These are phyloP conservation scores for Columbina picui DNA, from an alignment of 2,113 vertebrate genomes.

Conservation along the genomic window DNA sequence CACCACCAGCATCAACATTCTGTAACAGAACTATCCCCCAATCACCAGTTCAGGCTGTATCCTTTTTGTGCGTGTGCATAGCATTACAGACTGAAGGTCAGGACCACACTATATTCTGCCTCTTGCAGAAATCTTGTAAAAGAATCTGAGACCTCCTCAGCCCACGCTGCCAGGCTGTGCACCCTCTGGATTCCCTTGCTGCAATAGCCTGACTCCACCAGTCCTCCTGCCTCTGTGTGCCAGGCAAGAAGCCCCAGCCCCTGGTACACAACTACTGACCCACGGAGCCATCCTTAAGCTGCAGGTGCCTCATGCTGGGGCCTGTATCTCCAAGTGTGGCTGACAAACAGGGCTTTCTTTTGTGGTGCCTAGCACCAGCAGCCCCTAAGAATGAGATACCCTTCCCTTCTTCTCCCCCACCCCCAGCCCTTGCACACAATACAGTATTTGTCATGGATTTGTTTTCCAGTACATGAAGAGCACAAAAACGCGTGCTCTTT, in stretches of 20 bases:
- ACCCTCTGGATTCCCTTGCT: neutral
- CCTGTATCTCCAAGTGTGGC: conserved; percentile 6
- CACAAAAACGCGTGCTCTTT: conserved; percentile 53
- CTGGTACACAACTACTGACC: neutral
- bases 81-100: neutral
- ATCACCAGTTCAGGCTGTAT: neutral
- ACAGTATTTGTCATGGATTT: conserved; percentile 57
- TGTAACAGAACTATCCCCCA: neutral
- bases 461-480: conserved; percentile 65
- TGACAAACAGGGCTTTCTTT: conserved; percentile 58
- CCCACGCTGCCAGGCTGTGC: rapidly evolving
- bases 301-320: conserved; percentile 7
- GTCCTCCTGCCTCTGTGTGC: neutral
- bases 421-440: conserved; percentile 33
- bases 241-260: neutral
- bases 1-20: neutral
- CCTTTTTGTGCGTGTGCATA: rapidly evolving
- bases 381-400: conserved; percentile 55
- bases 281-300: neutral
- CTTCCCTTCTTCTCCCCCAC: conserved; percentile 51
- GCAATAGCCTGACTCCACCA: neutral
- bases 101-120: neutral
- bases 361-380: conserved; percentile 50
- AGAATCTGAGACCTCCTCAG: neutral
- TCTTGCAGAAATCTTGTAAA: neutral